Percentiles rank a stretch among this genome's conserved stretches.
Conservation (phyloP, 1,140 invertebrate species). For the Chironomus striatipennis region DNA sequence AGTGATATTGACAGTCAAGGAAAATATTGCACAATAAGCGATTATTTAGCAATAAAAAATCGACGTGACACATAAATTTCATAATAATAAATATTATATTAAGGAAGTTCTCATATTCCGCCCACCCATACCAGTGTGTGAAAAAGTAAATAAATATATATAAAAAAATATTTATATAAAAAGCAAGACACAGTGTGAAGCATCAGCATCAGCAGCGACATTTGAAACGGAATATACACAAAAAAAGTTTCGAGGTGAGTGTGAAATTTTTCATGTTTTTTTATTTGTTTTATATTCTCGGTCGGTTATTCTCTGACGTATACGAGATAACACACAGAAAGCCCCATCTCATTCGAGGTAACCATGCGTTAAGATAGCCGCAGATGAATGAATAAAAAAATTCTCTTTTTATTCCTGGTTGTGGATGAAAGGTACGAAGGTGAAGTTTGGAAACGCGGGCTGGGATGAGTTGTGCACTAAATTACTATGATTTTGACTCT, state of each 20-base stretch:
- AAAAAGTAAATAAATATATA: neutral
- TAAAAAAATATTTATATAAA: neutral
- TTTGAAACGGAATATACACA: neutral
- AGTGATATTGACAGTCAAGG: conserved; percentile 17
- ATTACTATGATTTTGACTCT: no score
- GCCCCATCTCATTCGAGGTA: no score
- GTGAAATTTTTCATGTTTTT: no score
- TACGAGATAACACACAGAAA: no score
- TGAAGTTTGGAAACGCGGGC: no score
- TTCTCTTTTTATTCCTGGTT: no score
- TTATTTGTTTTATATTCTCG: no score
- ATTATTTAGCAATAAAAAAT: conserved; percentile 10
- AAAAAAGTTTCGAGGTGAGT: neutral
- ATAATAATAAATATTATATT: conserved; percentile 15
- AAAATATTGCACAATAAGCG: conserved; percentile 17
- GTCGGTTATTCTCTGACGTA: no score
- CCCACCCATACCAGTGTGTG: neutral
- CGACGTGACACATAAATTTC: conserved; percentile 11
- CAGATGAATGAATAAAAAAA: no score
- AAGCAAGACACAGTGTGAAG: neutral
- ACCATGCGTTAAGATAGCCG: no score
- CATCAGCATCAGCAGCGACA: neutral
- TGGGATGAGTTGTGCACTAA: no score
- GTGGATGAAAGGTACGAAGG: no score
- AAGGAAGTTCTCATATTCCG: neutral